These are phyloP conservation scores for Hoplias malabaricus DNA, from an alignment of 2,113 vertebrate species.

Conservation along the genomic window DNA sequence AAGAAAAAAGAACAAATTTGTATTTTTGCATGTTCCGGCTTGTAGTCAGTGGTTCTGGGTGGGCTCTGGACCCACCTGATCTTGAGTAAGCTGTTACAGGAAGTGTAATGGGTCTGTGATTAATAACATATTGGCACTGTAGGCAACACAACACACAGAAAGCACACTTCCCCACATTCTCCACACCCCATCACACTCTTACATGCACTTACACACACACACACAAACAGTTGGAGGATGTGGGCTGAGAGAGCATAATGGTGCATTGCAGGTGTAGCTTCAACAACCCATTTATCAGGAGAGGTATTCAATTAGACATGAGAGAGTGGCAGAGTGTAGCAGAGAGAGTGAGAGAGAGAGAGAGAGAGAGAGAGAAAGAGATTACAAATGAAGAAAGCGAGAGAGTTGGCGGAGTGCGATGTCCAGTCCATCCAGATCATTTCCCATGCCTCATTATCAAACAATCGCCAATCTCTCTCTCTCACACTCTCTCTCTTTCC, in stretches of 20 bases:
- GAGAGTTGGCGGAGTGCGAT: slow-evolving; percentile 16
- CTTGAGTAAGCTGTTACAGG: too few relatives aligned
- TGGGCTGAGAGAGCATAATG: slow-evolving; percentile 57
- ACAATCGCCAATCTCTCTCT: neutral
- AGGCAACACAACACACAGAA: neutral
- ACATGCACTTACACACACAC: slow-evolving; percentile 15
- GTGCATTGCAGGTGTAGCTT: slow-evolving; percentile 65
- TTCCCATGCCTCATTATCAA: slow-evolving; percentile 12
- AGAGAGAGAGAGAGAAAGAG: slow-evolving; percentile 20
- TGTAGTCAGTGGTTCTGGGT: too few relatives aligned
- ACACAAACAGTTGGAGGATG: slow-evolving; percentile 42
- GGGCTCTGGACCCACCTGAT: too few relatives aligned
- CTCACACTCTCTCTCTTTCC: neutral
- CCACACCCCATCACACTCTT: slow-evolving; percentile 14
- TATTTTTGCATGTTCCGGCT: too few relatives aligned
- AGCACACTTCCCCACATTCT: neutral
- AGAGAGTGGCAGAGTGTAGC: slow-evolving; percentile 31
- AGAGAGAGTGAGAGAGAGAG: slow-evolving; percentile 39
- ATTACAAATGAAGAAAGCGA: slow-evolving; percentile 9
- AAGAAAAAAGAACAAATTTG: too few relatives aligned
- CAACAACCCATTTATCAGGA: slow-evolving; percentile 65
- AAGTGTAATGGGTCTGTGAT: slow-evolving; percentile 19
- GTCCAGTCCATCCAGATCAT: slow-evolving; percentile 15
- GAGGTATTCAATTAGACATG: slow-evolving; percentile 64
- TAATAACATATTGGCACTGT: neutral